These are phyloP conservation scores for Rynchops niger DNA, from an alignment of 2,113 vertebrate species.

Conservation along the genomic window DNA sequence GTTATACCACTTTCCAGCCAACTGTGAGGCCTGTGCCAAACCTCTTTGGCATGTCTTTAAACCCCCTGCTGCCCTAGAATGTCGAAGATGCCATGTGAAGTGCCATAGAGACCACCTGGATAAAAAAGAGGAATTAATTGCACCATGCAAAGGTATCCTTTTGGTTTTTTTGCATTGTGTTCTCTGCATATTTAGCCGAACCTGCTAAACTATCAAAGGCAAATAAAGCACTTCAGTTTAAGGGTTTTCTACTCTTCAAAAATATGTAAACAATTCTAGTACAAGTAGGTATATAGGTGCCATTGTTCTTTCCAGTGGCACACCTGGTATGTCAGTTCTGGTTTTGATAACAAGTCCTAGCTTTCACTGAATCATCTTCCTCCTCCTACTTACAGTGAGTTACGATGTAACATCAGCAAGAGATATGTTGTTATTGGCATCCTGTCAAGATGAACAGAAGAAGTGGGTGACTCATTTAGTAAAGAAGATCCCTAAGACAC, in stretches of 20 bases:
- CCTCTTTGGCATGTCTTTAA: constrained; percentile 98
- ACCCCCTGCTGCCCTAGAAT: constrained; percentile 94
- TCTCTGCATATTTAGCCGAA: background rate
- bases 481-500: constrained; percentile 98
- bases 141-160: constrained; percentile 93
- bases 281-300: background rate
- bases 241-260: background rate
- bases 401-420: constrained; percentile 96
- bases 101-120: constrained; percentile 98
- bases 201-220: background rate
- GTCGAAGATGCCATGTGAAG: constrained; percentile 96
- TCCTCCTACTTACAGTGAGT: constrained; percentile 81
- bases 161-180: fast-evolving
- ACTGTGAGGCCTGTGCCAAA: constrained; percentile 98
- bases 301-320: background rate
- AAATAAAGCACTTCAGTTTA: background rate
- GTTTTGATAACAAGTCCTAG: background rate
- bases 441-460: constrained; percentile 97
- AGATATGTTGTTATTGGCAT: constrained; percentile 93
- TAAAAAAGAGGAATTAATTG: constrained; percentile 96
- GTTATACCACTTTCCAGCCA: constrained; percentile 96
- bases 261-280: background rate
- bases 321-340: background rate
- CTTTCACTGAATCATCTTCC: background rate
- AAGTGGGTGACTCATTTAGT: constrained; percentile 98